Conservation (phyloP, 1,140 invertebrate genomes). For the Scaptomyza hsui region DNA sequence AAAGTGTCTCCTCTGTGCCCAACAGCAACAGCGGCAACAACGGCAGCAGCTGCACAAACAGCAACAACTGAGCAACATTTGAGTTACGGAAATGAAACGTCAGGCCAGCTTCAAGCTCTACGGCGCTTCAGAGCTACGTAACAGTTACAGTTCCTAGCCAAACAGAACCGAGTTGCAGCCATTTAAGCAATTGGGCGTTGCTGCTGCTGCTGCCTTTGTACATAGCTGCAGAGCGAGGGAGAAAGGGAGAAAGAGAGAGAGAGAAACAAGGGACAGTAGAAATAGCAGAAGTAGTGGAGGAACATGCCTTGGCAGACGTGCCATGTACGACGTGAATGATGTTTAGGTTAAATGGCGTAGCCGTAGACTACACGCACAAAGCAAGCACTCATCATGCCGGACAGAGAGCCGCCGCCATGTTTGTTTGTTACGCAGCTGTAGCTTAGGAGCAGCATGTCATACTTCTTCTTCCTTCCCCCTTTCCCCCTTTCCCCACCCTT, state of each 20-base stretch:
- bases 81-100: conserved; percentile 81
- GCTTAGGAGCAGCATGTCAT: conserved; percentile 21
- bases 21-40: conserved; percentile 13
- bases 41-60: conserved; percentile 16
- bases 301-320: conserved; percentile 32
- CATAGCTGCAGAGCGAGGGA: conserved; percentile 13
- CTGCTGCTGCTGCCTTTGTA: conserved; percentile 15
- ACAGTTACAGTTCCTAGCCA: conserved; percentile 7
- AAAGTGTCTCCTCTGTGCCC: conserved; percentile 59
- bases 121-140: conserved; percentile 22
- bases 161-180: conserved; percentile 27
- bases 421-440: conserved; percentile 30
- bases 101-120: conserved; percentile 37
- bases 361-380: conserved; percentile 42
- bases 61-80: conserved; percentile 60
- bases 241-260: neutral
- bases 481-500: too few species aligned
- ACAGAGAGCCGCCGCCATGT: conserved; percentile 18
- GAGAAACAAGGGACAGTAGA: neutral
- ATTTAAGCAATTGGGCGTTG: conserved; percentile 51
- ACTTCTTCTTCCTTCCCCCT: too few species aligned
- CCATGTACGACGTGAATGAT: conserved; percentile 39
- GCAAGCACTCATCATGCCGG: conserved; percentile 7
- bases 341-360: conserved; percentile 52
- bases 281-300: conserved; percentile 14